phyloP scores from a whole-genome alignment of 2,113 vertebrate species.

The Syngnathus typhle region DNA sequence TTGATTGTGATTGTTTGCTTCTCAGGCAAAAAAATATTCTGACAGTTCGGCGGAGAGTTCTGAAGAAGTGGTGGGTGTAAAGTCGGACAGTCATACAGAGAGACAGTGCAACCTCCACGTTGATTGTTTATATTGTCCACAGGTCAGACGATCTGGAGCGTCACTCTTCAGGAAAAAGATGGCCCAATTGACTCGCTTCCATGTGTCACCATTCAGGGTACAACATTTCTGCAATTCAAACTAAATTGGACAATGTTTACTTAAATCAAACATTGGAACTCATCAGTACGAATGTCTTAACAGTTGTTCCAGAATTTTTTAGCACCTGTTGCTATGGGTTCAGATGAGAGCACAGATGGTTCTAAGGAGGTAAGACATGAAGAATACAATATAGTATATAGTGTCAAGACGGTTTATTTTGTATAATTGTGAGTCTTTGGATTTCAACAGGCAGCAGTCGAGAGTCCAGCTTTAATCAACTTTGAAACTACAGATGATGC shows the following conservation, averaged over 20 bases:
- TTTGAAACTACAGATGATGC: slow-evolving; percentile 19
- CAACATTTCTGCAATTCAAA: neutral
- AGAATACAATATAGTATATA: neutral
- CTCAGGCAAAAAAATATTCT: slow-evolving; percentile 53
- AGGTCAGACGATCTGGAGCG: slow-evolving; percentile 45
- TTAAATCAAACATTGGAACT: neutral
- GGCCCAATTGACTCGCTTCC: slow-evolving; percentile 9
- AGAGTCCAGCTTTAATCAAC: slow-evolving; percentile 13
- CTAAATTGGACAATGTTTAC: neutral
- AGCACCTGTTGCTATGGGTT: slow-evolving; percentile 19
- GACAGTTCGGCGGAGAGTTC: slow-evolving; percentile 71
- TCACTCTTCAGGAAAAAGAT: slow-evolving; percentile 22
- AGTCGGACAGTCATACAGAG: neutral
- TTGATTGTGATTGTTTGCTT: neutral
- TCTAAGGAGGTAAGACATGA: slow-evolving; percentile 55
- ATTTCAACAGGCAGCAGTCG: slow-evolving; percentile 14
- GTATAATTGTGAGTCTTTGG: neutral
- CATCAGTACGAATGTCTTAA: neutral
- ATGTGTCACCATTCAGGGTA: slow-evolving; percentile 46
- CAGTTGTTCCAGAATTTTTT: slow-evolving; percentile 2
- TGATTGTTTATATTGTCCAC: slow-evolving; percentile 6
- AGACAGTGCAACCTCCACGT: neutral
- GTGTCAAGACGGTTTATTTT: too few relatives aligned
- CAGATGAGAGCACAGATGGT: slow-evolving; percentile 59
- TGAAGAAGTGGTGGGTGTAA: slow-evolving; percentile 61